Percentiles rank a stretch among this genome's conserved stretches.
phyloP scores from a whole-genome alignment of 2,888 invertebrate genomes.

The Drosophila nigritarsus region DNA sequence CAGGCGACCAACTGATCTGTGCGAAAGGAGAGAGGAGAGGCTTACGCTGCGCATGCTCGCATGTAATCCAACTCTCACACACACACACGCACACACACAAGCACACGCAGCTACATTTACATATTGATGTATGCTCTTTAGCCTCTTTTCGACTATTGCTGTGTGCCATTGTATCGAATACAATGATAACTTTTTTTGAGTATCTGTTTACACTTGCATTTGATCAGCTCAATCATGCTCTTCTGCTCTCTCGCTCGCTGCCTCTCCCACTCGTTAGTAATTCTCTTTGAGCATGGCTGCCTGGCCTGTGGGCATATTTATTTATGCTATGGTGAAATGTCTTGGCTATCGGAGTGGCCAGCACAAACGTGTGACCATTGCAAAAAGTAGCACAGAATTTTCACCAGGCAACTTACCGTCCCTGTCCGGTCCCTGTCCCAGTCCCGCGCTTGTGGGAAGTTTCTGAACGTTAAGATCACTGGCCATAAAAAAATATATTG shows the following conservation, averaged over 20 bases:
- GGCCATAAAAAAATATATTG: neutral
- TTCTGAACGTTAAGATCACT: neutral
- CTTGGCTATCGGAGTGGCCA: slow-evolving; percentile 33
- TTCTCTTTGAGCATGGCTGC: slow-evolving; percentile 46
- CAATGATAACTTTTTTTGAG: slow-evolving; percentile 17
- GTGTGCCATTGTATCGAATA: slow-evolving; percentile 15
- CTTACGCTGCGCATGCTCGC: slow-evolving; percentile 59
- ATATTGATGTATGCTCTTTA: slow-evolving; percentile 39
- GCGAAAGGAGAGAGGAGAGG: slow-evolving; percentile 58
- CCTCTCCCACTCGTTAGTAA: neutral
- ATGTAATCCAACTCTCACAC: slow-evolving; percentile 57
- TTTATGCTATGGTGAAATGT: slow-evolving; percentile 66
- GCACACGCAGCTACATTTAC: slow-evolving; percentile 6
- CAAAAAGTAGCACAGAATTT: slow-evolving; percentile 66
- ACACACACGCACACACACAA: slow-evolving; percentile 7
- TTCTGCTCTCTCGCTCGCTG: slow-evolving; percentile 10
- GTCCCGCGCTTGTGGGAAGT: slow-evolving; percentile 8
- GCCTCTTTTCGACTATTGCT: slow-evolving; percentile 27
- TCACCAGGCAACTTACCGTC: slow-evolving; percentile 19
- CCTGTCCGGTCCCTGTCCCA: neutral
- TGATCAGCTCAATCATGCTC: slow-evolving; percentile 8
- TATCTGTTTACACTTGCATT: slow-evolving; percentile 10
- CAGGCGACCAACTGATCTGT: slow-evolving; percentile 43
- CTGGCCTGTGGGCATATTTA: slow-evolving; percentile 66
- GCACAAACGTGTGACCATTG: slow-evolving; percentile 33